Evolutionary conservation across 2,888 invertebrate genomes (phyloP).

Genomic region (Lymantria monacha): DNA sequence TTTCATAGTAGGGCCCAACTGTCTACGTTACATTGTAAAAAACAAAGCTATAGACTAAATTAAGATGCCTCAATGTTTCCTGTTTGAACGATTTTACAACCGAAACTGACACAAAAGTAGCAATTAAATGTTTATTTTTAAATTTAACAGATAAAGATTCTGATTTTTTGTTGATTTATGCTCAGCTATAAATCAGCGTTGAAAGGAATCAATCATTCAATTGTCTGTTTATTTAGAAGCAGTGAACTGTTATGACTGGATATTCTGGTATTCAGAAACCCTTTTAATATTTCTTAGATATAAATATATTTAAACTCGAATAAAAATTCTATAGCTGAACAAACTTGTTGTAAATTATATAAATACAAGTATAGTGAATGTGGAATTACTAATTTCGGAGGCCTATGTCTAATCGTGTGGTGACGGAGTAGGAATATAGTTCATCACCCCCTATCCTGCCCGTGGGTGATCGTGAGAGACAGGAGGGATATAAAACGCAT

Average conservation of each 20-base stretch:
- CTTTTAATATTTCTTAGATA: background rate
- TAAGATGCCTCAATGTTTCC: background rate
- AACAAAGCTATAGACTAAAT: background rate
- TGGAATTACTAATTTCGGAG: no score
- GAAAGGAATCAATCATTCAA: constrained; percentile 7
- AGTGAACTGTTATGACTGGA: constrained; percentile 1
- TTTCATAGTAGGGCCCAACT: no score
- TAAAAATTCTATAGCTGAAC: no score
- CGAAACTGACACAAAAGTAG: constrained; percentile 2
- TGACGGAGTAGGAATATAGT: no score
- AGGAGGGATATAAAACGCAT: no score
- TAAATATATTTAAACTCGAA: no score
- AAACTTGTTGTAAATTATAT: no score
- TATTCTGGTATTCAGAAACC: background rate
- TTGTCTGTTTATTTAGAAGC: constrained; percentile 6
- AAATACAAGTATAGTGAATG: no score
- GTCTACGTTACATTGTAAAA: no score
- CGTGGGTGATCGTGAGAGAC: no score
- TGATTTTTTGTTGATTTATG: constrained; percentile 5
- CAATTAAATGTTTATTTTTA: constrained; percentile 3
- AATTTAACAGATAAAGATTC: background rate
- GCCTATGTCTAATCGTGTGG: no score
- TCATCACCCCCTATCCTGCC: no score
- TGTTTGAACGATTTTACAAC: background rate
- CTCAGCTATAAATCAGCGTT: constrained; percentile 4